These are phyloP conservation scores for Nemotelus pantherinus DNA, from an alignment of 2,888 invertebrate species.

Conservation along the genomic window DNA sequence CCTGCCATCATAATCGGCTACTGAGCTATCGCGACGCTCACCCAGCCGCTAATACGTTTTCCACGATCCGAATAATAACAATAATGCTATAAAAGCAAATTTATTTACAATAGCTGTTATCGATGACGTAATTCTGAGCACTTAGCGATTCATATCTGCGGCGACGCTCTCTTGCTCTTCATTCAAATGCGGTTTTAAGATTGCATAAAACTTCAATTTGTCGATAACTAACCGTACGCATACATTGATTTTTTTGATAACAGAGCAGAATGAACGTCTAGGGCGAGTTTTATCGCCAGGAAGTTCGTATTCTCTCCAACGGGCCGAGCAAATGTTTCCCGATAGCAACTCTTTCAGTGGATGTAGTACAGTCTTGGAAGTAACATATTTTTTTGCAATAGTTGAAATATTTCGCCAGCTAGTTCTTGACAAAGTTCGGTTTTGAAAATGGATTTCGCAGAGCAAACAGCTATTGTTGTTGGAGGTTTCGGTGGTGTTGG, in stretches of 20 bases:
- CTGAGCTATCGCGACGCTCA: background rate
- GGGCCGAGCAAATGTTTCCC: too few species aligned
- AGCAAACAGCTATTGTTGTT: slow-evolving; percentile 29
- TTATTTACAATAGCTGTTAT: too few species aligned
- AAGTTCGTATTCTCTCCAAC: background rate
- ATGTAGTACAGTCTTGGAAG: background rate
- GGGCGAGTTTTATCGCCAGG: slow-evolving; percentile 31
- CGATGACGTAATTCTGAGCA: too few species aligned
- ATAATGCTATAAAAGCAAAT: too few species aligned
- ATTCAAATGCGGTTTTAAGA: too few species aligned
- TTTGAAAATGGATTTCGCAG: slow-evolving; percentile 5
- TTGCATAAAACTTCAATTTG: too few species aligned
- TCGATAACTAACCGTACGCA: too few species aligned
- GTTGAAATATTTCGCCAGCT: background rate
- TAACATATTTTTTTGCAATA: background rate
- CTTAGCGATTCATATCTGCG: too few species aligned
- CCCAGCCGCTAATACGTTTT: background rate
- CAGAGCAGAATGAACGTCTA: background rate
- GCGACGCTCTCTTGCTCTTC: too few species aligned
- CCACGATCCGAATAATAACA: too few species aligned
- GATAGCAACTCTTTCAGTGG: background rate
- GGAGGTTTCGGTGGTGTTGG: slow-evolving; percentile 39
- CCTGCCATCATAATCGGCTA: background rate
- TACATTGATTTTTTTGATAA: background rate
- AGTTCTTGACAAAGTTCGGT: background rate